Evolutionary conservation across 1,140 invertebrate genomes (phyloP).

Genomic region (Phthorimaea operculella): DNA sequence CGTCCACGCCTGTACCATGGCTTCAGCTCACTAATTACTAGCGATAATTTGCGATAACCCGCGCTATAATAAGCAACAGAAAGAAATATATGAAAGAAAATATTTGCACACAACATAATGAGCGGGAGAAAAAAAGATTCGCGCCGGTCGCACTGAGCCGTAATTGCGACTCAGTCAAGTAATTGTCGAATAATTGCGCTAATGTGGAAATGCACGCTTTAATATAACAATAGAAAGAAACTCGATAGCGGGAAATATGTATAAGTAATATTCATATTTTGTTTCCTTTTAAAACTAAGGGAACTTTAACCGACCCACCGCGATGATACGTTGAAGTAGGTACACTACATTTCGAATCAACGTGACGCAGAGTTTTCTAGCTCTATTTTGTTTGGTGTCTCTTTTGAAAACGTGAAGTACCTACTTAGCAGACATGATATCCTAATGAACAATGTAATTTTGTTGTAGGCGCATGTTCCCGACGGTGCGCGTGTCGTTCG

Average conservation of each 20-base stretch:
- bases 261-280: neutral
- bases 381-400: too few relatives aligned
- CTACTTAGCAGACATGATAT: too few relatives aligned
- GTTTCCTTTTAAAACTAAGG: too few relatives aligned
- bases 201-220: constrained; percentile 60
- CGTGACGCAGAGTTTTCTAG: too few relatives aligned
- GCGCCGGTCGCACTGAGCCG: constrained; percentile 32
- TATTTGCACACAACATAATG: too few relatives aligned
- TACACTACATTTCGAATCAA: too few relatives aligned
- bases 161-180: constrained; percentile 46
- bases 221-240: constrained; percentile 54
- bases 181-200: constrained; percentile 64
- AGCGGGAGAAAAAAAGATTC: constrained; percentile 26
- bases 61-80: constrained; percentile 36
- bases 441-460: constrained; percentile 6
- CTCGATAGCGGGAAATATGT: constrained; percentile 22
- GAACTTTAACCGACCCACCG: too few relatives aligned
- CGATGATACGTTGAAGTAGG: too few relatives aligned
- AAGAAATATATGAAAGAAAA: too few relatives aligned
- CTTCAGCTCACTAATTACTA: constrained; percentile 29
- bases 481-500: constrained; percentile 92
- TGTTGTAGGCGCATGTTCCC: constrained; percentile 96
- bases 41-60: constrained; percentile 47
- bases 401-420: too few relatives aligned
- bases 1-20: neutral